A percentile compares a stretch with the other conserved stretches of the same genome.
Evolutionary conservation across 2,797 vertebrate species (phyloP).

Genomic region (Sebastes kiyomatsui): DNA sequence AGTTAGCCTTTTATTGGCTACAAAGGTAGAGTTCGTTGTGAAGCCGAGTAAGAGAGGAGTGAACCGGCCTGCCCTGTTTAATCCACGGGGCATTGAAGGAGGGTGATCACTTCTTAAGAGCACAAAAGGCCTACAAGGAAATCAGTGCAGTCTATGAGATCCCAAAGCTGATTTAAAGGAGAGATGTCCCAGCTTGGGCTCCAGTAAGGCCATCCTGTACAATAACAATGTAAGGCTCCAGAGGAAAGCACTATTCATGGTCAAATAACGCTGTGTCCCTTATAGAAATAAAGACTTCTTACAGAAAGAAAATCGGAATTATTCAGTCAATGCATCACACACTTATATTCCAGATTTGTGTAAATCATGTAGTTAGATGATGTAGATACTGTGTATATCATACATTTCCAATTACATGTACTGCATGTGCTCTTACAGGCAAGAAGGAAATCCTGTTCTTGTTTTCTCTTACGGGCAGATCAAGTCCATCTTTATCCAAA

Average conservation of each 20-base stretch:
- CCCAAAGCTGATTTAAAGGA: conserved; percentile 98
- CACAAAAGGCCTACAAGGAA: conserved; percentile 95
- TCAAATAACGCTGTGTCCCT: conserved; percentile 87
- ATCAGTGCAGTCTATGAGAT: conserved; percentile 91
- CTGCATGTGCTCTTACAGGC: conserved; percentile 7
- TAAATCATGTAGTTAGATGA: neutral
- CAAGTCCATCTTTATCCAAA: conserved; percentile 65
- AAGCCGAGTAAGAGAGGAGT: conserved; percentile 88
- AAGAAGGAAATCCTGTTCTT: conserved; percentile 46
- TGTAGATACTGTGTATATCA: neutral
- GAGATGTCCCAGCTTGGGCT: conserved; percentile 91
- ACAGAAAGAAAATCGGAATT: conserved; percentile 29
- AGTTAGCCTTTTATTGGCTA: conserved; percentile 99
- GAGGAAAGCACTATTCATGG: conserved; percentile 88
- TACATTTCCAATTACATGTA: conserved; percentile 32
- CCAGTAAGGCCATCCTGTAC: conserved; percentile 85
- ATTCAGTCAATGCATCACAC: conserved; percentile 1
- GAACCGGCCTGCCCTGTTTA: conserved; percentile 93
- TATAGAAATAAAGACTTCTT: conserved; percentile 64
- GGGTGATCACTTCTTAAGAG: conserved; percentile 98
- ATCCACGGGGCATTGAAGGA: conserved; percentile 95
- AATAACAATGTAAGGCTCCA: conserved; percentile 89
- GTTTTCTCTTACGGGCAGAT: conserved; percentile 63
- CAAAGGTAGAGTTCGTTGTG: conserved; percentile 89
- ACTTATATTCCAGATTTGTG: neutral